These are phyloP conservation scores for Dreissena rostriformis DNA, from an alignment of 1,140 invertebrate genomes.

Conservation along the genomic window DNA sequence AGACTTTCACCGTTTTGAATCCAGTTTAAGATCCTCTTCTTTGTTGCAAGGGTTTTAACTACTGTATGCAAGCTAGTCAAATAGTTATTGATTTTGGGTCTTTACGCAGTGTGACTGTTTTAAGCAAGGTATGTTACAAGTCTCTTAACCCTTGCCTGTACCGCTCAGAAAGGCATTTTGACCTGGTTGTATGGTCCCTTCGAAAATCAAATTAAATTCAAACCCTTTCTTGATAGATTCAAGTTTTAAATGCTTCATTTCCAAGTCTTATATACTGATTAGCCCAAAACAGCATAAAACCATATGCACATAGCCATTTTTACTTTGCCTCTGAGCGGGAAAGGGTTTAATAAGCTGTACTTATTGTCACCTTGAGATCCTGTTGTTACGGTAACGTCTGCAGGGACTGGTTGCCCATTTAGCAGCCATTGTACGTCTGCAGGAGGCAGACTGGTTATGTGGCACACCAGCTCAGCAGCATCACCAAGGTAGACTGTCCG, in stretches of 20 bases:
- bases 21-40: neutral
- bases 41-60: neutral
- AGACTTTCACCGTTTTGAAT: neutral
- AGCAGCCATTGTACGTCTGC: conserved; percentile 39
- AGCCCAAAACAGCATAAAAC: too few species aligned
- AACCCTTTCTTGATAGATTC: too few species aligned
- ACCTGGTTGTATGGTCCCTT: too few species aligned
- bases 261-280: too few species aligned
- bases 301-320: too few species aligned
- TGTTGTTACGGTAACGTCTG: neutral
- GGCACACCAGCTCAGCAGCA: conserved; percentile 11
- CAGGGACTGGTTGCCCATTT: conserved; percentile 24
- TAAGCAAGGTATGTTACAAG: too few species aligned
- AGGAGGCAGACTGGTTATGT: conserved; percentile 38
- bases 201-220: too few species aligned
- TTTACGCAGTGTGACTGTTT: too few species aligned
- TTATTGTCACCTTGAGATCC: neutral
- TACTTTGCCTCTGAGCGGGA: neutral
- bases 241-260: too few species aligned
- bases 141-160: too few species aligned
- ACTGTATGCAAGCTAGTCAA: neutral
- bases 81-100: too few species aligned
- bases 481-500: conserved; percentile 18
- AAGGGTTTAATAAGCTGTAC: neutral
- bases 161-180: too few species aligned